Conservation (phyloP, 1,140 invertebrate species). For the Melitaea cinxia region DNA sequence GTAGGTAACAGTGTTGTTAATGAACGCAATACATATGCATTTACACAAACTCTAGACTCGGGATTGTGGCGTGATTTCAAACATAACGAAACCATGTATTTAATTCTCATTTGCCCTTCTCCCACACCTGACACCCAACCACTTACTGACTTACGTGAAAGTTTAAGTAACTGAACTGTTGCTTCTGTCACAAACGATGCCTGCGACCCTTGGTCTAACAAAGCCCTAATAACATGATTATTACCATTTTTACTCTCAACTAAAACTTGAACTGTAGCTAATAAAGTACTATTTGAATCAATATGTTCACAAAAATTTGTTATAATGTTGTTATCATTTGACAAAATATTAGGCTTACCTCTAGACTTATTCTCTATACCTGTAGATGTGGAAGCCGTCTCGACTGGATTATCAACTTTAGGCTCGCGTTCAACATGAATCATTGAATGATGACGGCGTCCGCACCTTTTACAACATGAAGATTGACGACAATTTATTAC, state of each 20-base stretch:
- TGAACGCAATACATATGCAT: neutral
- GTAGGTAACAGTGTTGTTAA: neutral
- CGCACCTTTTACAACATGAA: conserved; percentile 5
- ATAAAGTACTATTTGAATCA: neutral
- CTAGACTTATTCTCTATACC: neutral
- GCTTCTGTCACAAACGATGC: conserved; percentile 37
- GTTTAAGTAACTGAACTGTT: conserved; percentile 26
- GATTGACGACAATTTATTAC: conserved; percentile 30
- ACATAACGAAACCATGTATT: too few species aligned
- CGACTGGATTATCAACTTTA: neutral
- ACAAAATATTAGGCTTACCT: too few species aligned
- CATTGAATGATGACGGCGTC: conserved; percentile 4
- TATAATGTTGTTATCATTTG: too few species aligned
- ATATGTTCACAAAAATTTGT: too few species aligned
- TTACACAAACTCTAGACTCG: neutral
- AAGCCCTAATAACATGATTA: conserved; percentile 16
- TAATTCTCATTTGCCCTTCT: too few species aligned
- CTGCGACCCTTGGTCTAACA: conserved; percentile 19
- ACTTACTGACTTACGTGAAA: neutral
- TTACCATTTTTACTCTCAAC: neutral
- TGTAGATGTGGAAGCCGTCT: neutral
- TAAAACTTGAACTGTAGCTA: neutral
- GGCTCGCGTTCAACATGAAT: conserved; percentile 6
- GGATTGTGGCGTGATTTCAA: too few species aligned
- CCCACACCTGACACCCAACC: too few species aligned